Base-by-base conservation (phyloP, 2,113 vertebrate species). In the Grus americana region DNA sequence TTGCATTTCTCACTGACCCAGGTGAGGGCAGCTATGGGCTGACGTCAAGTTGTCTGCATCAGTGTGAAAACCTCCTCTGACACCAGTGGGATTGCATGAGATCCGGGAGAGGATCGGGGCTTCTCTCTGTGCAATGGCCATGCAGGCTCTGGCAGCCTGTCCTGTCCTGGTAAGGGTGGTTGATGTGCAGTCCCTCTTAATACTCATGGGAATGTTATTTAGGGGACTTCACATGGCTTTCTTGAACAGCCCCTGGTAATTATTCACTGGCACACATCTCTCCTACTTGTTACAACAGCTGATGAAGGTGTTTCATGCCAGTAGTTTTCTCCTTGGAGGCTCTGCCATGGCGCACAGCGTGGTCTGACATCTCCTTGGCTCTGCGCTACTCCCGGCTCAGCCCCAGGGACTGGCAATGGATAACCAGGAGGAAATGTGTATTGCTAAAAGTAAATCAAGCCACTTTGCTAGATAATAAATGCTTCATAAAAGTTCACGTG, bases 301-400 rank as follows among this genome's bases (percentile, higher is more conserved):
- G 38, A 1, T 75, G 65, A 15, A 65, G 70, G 40, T 44, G 70
- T 13, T 18, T 85, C 49, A 16, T 32, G 59, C 22, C 46, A 6
- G 36, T 13, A 32, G 3, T 36, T 57, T 81, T 49, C 42, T 86
- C 57, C 36, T 18, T 18, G 76, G 55, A 86, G 65, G 36, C n/a
- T 14, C 66, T 82, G 38, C n/a, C 20, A 2, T 7, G 59, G 50
- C 29, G 66, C 3, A 0, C 18, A 26, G 42, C 0, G 0, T 21
- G 40, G 9, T 15, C 68, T 89, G 72, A 22, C 16, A 15, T 26
- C 27, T 34, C 42, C 61, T 61, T 14, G 17, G 27, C 61, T 50
- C 42, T 50, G 49, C 2, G 6, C 74, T 67, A 10, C 30, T 44
- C 36, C n/a, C 0, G 0, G 23, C 19, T 16, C 74, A 67, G 40